A percentile compares a stretch with the other conserved stretches of the same genome.
Evolutionary conservation across 2,113 vertebrate genomes (phyloP).

Genomic region (Dryoscopus gambensis): DNA sequence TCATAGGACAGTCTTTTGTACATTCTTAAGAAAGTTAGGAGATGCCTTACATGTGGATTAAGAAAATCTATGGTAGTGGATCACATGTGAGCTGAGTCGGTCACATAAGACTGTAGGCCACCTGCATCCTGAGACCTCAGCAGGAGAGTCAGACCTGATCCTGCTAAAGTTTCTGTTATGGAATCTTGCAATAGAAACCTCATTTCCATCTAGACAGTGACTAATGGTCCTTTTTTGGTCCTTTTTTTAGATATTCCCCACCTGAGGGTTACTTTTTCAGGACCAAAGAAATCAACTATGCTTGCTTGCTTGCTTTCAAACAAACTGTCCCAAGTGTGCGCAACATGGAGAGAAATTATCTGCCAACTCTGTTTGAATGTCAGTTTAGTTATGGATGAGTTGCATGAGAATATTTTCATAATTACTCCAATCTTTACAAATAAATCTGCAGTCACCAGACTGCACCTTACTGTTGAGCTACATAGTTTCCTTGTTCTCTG

Average conservation of each 20-base stretch:
- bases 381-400: not conserved
- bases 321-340: not conserved
- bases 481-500: not conserved
- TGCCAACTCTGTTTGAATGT: not conserved
- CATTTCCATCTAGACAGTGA: not conserved
- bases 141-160: not conserved
- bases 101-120: not conserved
- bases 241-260: not conserved
- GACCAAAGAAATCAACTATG: not conserved
- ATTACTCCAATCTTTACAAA: not conserved
- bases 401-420: not conserved
- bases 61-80: accelerated
- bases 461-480: not conserved
- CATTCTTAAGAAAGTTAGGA: not conserved
- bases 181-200: not conserved
- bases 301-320: not conserved
- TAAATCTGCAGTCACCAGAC: not conserved
- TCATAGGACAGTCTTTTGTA: not conserved
- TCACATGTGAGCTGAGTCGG: not conserved
- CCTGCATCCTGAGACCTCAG: not conserved
- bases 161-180: not conserved
- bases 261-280: not conserved
- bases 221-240: not conserved
- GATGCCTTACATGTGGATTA: too few relatives aligned
- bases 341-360: not conserved